Evolutionary conservation across 2,888 invertebrate genomes (phyloP), one percentile per base, ranked within the genome.

Genomic region (Amphimallon solstitiale): DNA sequence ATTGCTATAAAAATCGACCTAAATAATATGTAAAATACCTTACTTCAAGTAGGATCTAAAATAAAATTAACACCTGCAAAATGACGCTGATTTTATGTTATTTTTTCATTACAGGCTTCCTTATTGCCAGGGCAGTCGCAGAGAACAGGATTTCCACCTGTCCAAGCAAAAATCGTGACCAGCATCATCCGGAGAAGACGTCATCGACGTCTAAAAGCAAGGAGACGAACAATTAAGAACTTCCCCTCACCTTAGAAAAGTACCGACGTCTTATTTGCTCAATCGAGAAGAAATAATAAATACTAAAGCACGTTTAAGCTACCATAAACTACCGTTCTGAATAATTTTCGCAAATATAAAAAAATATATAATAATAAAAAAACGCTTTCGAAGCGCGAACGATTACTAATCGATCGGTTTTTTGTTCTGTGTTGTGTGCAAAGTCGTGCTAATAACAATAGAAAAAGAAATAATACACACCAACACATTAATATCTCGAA

Each of bases 391-490:
- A 29, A 29, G 6, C 23, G 23, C 5, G 5, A n/a, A n/a, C n/a
- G n/a, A n/a, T n/a, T n/a, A n/a, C n/a, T 10, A 45, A 45, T 45
- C 49, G 23, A 7, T 12, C 34, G 51, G n/a, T 51, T 14, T 14
- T 1, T 6, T 56, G 29, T 49, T 29, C n/a, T 10, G 7, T 21
- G 12, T 49, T 49, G 23, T 2, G n/a, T n/a, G n/a, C n/a, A n/a
- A 10, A 40, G 6, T 56, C 56, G 56, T 56, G 56, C 37, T 23
- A 3, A 40, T 12, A 40, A 56, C 40, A 56, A 56, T 40, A 56
- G 56, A 40, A 19, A 9, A 17, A 21, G 19, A 46, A 19, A 21
- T 4, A 37, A n/a, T 37, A n/a, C n/a, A n/a, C 40, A 21, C 48
- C 12, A 23, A 48, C 29, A 43, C 14, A 14, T 14, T 35, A 52